Evolutionary conservation across 1,140 invertebrate genomes (phyloP).

Genomic region (Chironomus tepperi): DNA sequence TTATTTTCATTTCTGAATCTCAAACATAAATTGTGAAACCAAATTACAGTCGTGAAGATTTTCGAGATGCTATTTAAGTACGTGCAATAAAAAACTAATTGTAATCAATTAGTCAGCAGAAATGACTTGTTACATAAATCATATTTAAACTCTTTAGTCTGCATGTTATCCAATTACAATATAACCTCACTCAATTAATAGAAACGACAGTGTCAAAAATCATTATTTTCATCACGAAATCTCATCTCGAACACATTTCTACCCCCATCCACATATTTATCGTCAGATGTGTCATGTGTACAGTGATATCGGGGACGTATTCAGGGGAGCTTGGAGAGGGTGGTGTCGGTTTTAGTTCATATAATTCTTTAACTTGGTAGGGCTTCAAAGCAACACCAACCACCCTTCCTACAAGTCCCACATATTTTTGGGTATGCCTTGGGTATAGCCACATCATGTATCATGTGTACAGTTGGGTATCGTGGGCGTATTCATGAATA

Average conservation of each 20-base stretch:
- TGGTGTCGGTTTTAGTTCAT: no score
- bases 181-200: neutral
- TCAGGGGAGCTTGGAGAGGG: no score
- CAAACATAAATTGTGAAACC: neutral
- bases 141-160: neutral
- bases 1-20: neutral
- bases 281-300: neutral
- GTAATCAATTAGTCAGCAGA: neutral
- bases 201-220: neutral
- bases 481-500: no score
- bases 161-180: neutral
- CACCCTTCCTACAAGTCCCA: no score
- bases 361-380: no score
- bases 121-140: neutral
- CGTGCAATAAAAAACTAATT: neutral
- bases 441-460: no score
- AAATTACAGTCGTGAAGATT: neutral
- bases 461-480: no score
- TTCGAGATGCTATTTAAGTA: neutral
- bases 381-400: no score
- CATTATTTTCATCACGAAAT: slow-evolving; percentile 5
- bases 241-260: neutral
- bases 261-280: neutral
- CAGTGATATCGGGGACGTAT: no score
- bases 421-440: no score